These are phyloP conservation scores for Dorcus parallelipipedus DNA, from an alignment of 2,888 invertebrate species.

Conservation along the genomic window DNA sequence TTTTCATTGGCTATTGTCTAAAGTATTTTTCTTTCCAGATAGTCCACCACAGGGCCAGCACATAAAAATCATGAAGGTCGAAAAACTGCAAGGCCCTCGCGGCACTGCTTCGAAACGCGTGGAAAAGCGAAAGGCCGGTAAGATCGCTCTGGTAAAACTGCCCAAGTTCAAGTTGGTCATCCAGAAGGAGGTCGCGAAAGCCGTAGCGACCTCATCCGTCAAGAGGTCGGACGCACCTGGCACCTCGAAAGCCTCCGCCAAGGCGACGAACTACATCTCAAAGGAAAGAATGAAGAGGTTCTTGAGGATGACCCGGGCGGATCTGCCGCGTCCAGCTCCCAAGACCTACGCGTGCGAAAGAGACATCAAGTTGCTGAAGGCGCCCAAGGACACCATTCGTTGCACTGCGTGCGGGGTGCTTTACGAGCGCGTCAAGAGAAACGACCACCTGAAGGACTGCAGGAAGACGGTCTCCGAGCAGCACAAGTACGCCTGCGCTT, in stretches of 20 bases:
- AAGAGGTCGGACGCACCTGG: background rate
- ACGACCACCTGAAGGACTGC: conserved; percentile 35
- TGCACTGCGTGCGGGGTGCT: conserved; percentile 39
- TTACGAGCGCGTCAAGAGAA: conserved; percentile 33
- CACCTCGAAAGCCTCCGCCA: background rate
- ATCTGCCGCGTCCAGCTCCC: conserved; percentile 27
- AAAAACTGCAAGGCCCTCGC: too few relatives aligned
- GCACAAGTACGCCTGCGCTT: conserved; percentile 37
- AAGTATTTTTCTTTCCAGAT: too few relatives aligned
- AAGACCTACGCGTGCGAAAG: conserved; percentile 32
- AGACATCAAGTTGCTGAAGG: conserved; percentile 30
- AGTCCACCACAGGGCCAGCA: too few relatives aligned
- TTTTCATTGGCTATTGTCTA: too few relatives aligned
- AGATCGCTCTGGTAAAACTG: too few relatives aligned
- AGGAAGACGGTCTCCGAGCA: conserved; percentile 25
- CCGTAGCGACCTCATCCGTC: background rate
- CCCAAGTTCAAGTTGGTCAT: too few relatives aligned
- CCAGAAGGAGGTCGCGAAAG: too few relatives aligned
- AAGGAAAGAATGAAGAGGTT: conserved; percentile 45
- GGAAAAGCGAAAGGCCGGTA: too few relatives aligned
- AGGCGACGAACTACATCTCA: conserved; percentile 50
- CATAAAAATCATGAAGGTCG: too few relatives aligned
- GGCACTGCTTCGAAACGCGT: too few relatives aligned
- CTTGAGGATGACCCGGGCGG: conserved; percentile 35
- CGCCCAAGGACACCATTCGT: conserved; percentile 39